A percentile compares a stretch with the other conserved stretches of the same genome.
These are phyloP conservation scores for Cactoblastis cactorum DNA, from an alignment of 2,888 invertebrate genomes.

Conservation along the genomic window DNA sequence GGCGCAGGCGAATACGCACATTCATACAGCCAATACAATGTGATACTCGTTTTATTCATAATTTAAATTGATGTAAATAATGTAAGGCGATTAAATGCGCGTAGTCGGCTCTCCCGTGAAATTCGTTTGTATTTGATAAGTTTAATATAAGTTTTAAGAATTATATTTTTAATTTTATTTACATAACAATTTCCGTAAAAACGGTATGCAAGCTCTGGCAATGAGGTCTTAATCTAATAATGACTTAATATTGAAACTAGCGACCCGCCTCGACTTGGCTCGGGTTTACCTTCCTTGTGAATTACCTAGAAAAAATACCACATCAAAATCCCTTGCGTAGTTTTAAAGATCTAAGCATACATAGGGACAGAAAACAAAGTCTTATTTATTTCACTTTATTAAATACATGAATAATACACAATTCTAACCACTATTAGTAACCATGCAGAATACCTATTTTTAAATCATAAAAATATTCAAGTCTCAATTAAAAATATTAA, in stretches of 20 bases:
- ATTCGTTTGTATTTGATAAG: conserved; percentile 22
- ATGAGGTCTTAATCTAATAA: too few relatives aligned
- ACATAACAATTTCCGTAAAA: background rate
- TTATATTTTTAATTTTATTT: conserved; percentile 10
- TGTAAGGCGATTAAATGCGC: conserved; percentile 15
- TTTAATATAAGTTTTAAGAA: conserved; percentile 20
- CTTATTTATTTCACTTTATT: conserved; percentile 45
- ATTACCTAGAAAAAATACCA: too few relatives aligned
- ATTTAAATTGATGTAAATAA: conserved; percentile 19
- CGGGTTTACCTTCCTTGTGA: too few relatives aligned
- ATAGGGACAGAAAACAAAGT: conserved; percentile 6
- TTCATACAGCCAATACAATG: conserved; percentile 8
- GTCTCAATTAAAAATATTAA: conserved; percentile 30
- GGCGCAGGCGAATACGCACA: conserved; percentile 17
- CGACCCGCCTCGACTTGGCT: too few relatives aligned
- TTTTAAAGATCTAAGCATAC: too few relatives aligned
- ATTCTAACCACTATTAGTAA: conserved; percentile 53
- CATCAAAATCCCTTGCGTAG: too few relatives aligned
- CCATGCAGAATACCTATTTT: conserved; percentile 46
- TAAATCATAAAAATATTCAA: conserved; percentile 32
- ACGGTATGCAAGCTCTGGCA: too few relatives aligned
- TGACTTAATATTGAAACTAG: too few relatives aligned
- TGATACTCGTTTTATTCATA: conserved; percentile 20
- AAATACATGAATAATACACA: conserved; percentile 49
- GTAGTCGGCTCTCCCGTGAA: conserved; percentile 14